Base-by-base conservation (phyloP, 2,797 vertebrate species). In the Syngnathus acus region DNA sequence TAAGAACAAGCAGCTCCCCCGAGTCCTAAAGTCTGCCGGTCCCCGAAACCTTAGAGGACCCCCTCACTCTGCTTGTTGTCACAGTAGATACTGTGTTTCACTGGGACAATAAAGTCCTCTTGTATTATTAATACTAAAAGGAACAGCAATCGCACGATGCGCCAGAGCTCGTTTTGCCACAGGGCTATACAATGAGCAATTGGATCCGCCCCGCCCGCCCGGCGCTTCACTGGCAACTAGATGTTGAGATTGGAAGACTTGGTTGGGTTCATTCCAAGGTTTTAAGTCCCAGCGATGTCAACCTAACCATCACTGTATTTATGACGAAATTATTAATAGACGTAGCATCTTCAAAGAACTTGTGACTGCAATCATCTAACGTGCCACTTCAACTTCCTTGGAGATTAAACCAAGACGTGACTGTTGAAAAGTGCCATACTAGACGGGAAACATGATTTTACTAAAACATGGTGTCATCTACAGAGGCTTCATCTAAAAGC, bases 101-200 rank as follows among this genome's bases (percentile, higher is more conserved):
- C 74, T 70, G 80, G 87, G 88, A 93, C 91, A 93, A 92, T 92
- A 92, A 92, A 89, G 87, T 92, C 88, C 90, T 91, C 89, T 89
- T 93, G 82, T 92, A 93, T 93, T 91, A 93, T 93, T 92, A 87
- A 93, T 92, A 85, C 81, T 48, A 40, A 66, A 60, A 86, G 89
- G 88, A 92, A 88, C 88, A 84, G 88, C 85, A 64, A 88, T 92
- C 91, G 88, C 87, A 91, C 90, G 88, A 84, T 86, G 73, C 71
- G 64, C 66, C 69, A 70, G 82, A 81, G 89, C 86, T 92, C 87
- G 63, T 86, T 89, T 92, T 84, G 84, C 90, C 78, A 78, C 64
- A 78, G 86, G 90, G 90, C 92, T 92, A 91, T 88, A 90, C 84
- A 92, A 92, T 92, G 89, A 88, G 91, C 90, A 90, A 93, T 84